Base-by-base conservation (phyloP, 2,888 invertebrate genomes). In the Diaprepes abbreviatus region DNA sequence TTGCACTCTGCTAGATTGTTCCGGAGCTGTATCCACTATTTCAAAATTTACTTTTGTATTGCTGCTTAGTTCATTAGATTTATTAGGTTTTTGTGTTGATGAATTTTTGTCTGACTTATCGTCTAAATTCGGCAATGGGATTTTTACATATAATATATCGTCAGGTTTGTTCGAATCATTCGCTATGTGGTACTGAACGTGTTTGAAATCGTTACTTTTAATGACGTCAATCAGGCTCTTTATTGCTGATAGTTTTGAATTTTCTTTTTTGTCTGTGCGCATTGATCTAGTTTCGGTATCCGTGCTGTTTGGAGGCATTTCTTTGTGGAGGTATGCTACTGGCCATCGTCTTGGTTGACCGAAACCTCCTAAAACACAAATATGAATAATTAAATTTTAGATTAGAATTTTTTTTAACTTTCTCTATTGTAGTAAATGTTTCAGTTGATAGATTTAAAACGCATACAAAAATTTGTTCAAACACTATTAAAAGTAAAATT, bases 271-370 rank as follows among this genome's bases (percentile, higher is more conserved):
- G 19, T 73, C 67, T 31, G 70, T 71, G 6, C 71, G 65, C 68
- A 72, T 63, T 24, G 75, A 57, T 64, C 72, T 68, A 1, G 76
- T 35, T 17, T 74, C 73, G 1, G 74, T 57, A 12, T 74, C 74
- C 0, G 62, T 45, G 31, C 2, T 36, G 65, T 93, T 93, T 0
- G 94, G 94, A 2, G 95, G 94, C 33, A 90, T 89, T 69, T 91
- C 90, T 81, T 90, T 90, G 79, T 95, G 94, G 0, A 94, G 86
- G 80, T 94, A 95, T 0, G 93, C 91, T 14, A 94, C 91, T 0
- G 94, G 94, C 93, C 93, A 94, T 67, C 86, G 82, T 17, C 87
- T 83, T 0, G 84, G 78, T 74, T 79, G 82, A 6, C 87, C 87
- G 55, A 87, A 86, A 14, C 83, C 83, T 16, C 77, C 76, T 76